Base-by-base conservation (phyloP, 2,113 vertebrate species). In the Peromyscus polionotus region DNA sequence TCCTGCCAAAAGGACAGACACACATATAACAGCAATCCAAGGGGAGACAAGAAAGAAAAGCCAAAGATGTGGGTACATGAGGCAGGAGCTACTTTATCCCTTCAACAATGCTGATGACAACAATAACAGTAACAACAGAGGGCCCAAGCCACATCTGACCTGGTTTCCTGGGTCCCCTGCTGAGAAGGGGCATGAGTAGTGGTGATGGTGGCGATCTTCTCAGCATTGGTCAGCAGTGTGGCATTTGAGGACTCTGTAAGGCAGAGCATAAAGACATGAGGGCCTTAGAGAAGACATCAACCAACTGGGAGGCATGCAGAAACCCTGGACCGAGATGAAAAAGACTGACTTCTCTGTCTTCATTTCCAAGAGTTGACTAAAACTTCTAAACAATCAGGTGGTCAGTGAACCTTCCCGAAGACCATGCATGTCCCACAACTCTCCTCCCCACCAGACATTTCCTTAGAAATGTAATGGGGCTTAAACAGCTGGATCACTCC, bases 161-260 rank as follows among this genome's bases (percentile, higher is more conserved):
- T 99, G 98, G 99, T 98, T 98, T 99, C 99, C 97, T 98, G 99
- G 73, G 98, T 94, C 85, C 99, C 99, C 95, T 99, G 99, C 98
- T 99, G 99, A 98, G 97, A 57, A 45, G 99, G 98, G 67, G 99
- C 98, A 98, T 99, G 99, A 57, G 99, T 99, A 97, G 99, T 99
- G 97, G 99, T 99, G 98, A 99, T 99, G 94, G 99, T 99, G 97
- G 99, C 99, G 14, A 99, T 99, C 99, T 99, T 99, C 99, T 99
- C 99, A 3, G 99, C 99, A n/a, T 99, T 99, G 98, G 99, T 99
- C 98, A 99, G 98, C 98, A 99, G 98, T 77, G 99, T 99, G 31
- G 99, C 99, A 94, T 99, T 99, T 39, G 99, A 99, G 65, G 99
- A 99, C 97, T 99, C 99, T 99, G 99, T 5, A 98, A 98, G 98